Percentiles rank a stretch among this genome's conserved stretches.
phyloP scores from a whole-genome alignment of 2,888 invertebrate species.

The Heliconius erato region DNA sequence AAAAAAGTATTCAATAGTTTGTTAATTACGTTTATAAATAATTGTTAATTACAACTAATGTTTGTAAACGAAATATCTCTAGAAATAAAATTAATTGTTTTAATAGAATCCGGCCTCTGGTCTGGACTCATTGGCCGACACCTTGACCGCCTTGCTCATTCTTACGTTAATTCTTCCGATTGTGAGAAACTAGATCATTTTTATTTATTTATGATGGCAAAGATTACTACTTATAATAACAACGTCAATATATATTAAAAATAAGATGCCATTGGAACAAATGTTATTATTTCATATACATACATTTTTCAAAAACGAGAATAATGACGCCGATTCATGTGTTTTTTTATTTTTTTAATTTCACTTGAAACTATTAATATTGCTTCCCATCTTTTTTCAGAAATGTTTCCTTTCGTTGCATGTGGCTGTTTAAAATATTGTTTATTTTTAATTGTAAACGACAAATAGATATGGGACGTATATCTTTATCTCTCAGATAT shows the following conservation, averaged over 20 bases:
- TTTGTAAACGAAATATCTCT: constrained; percentile 40
- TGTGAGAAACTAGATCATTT: constrained; percentile 39
- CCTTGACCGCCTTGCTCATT: constrained; percentile 73
- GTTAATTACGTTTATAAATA: constrained; percentile 20
- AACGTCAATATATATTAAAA: no score
- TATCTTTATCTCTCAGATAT: no score
- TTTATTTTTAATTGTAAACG: neutral
- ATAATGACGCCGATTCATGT: no score
- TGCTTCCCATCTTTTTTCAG: neutral
- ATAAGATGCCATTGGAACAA: no score
- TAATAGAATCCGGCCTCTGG: constrained; percentile 53
- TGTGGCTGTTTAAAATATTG: neutral
- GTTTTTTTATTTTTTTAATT: neutral
- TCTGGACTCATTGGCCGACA: constrained; percentile 59
- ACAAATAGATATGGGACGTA: neutral
- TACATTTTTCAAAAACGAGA: no score
- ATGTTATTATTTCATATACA: no score
- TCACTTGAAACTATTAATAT: neutral
- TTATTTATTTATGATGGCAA: constrained; percentile 15
- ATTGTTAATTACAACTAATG: constrained; percentile 40
- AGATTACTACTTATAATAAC: no score
- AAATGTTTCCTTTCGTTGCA: neutral
- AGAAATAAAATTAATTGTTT: constrained; percentile 43
- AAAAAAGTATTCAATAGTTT: neutral
- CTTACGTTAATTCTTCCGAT: constrained; percentile 64